Percentiles rank a stretch among this genome's conserved stretches.
phyloP scores from a whole-genome alignment of 2,888 invertebrate species.

The Desoria tigrina region DNA sequence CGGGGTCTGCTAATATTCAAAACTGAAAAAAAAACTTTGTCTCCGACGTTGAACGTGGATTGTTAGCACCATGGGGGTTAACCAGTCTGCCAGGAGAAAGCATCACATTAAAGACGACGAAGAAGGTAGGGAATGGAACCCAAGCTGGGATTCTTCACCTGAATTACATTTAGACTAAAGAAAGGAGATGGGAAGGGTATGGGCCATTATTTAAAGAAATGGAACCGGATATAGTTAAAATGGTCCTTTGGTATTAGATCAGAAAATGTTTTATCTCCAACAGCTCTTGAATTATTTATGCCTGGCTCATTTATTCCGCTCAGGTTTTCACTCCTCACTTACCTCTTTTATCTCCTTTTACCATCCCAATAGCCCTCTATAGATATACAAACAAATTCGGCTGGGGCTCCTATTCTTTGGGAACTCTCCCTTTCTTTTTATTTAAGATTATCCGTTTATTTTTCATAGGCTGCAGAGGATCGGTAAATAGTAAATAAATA shows the following conservation, averaged over 20 bases:
- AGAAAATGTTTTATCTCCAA: slow-evolving; percentile 12
- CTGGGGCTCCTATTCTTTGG: background rate
- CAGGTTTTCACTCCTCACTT: slow-evolving; percentile 6
- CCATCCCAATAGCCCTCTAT: too few species aligned
- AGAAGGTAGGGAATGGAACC: slow-evolving; percentile 57
- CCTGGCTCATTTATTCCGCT: background rate
- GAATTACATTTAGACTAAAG: background rate
- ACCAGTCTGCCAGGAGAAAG: slow-evolving; percentile 60
- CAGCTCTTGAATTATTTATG: slow-evolving; percentile 8
- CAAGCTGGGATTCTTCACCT: background rate
- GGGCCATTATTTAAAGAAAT: background rate
- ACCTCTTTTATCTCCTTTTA: background rate
- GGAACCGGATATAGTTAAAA: slow-evolving; percentile 5
- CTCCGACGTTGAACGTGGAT: background rate
- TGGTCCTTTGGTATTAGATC: background rate
- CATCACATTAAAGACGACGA: slow-evolving; percentile 56
- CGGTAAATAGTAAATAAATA: background rate
- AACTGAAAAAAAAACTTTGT: background rate
- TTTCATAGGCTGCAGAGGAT: background rate
- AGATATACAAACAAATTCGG: too few species aligned
- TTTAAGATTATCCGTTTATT: background rate
- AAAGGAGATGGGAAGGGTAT: background rate
- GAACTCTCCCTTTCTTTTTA: background rate
- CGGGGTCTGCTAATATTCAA: background rate
- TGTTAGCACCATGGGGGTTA: slow-evolving; percentile 58